These are phyloP conservation scores for Netelia fuscicornis DNA, from an alignment of 2,888 invertebrate genomes.

Conservation along the genomic window DNA sequence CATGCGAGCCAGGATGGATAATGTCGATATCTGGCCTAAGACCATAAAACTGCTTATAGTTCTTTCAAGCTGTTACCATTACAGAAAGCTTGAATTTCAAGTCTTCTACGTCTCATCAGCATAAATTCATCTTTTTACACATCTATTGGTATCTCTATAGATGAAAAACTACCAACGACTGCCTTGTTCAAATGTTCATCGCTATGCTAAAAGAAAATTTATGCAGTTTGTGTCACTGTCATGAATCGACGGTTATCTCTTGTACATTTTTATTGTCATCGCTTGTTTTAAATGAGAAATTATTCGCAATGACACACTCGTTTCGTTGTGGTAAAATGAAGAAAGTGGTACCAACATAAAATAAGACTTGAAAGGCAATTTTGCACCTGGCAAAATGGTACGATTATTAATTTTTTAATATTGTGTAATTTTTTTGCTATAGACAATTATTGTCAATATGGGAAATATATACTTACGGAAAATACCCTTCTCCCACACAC, in stretches of 20 bases:
- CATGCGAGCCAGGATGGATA: slow-evolving; percentile 9
- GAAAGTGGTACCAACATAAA: slow-evolving; percentile 51
- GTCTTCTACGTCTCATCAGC: slow-evolving; percentile 22
- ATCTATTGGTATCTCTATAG: slow-evolving; percentile 27
- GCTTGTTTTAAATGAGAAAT: slow-evolving; percentile 5
- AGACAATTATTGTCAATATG: slow-evolving; percentile 56
- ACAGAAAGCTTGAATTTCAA: slow-evolving; percentile 19
- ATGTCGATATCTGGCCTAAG: slow-evolving; percentile 51
- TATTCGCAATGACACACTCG: slow-evolving; percentile 34
- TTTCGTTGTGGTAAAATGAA: slow-evolving; percentile 21
- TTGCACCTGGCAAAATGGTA: slow-evolving; percentile 54
- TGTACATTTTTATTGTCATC: slow-evolving; percentile 29
- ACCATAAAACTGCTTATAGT: slow-evolving; percentile 25
- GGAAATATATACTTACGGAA: slow-evolving; percentile 72
- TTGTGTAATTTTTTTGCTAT: slow-evolving; percentile 66
- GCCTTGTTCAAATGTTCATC: slow-evolving; percentile 55
- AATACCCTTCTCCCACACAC: slow-evolving; percentile 82
- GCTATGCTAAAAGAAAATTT: slow-evolving; percentile 26
- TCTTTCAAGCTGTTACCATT: slow-evolving; percentile 45
- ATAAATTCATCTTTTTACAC: slow-evolving; percentile 28
- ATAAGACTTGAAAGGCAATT: slow-evolving; percentile 62
- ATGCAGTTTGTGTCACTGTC: slow-evolving; percentile 32
- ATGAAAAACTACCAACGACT: slow-evolving; percentile 61
- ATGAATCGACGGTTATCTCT: slow-evolving; percentile 35
- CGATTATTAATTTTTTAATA: slow-evolving; percentile 61